These are phyloP conservation scores for Montifringilla adamsi DNA, from an alignment of 2,113 vertebrate species.

Conservation along the genomic window DNA sequence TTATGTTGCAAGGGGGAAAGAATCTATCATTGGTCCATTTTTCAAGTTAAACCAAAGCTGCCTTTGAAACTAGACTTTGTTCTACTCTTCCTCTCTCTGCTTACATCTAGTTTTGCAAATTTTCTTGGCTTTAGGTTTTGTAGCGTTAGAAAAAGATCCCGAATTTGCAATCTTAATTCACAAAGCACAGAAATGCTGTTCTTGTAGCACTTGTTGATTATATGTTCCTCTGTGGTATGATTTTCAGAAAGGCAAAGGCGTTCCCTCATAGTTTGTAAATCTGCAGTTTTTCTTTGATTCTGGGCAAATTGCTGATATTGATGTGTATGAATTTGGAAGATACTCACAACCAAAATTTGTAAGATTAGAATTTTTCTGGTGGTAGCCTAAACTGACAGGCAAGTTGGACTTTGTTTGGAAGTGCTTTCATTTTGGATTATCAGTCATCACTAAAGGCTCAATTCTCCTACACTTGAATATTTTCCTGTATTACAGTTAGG, in stretches of 20 bases:
- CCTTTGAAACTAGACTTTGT: not conserved
- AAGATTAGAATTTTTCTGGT: not conserved
- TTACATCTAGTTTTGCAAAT: not conserved
- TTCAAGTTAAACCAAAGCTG: not conserved
- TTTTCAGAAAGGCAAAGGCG: not conserved
- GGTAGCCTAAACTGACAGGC: not conserved
- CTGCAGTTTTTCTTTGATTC: not conserved
- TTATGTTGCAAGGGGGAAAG: not conserved
- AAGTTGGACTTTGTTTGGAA: not conserved
- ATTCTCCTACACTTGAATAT: not conserved
- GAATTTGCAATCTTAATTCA: not conserved
- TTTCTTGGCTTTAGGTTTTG: not conserved
- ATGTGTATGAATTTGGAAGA: not conserved
- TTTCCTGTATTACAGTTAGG: not conserved
- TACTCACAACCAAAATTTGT: not conserved
- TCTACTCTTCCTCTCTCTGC: not conserved
- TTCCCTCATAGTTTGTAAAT: not conserved
- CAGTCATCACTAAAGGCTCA: not conserved
- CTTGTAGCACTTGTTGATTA: not conserved
- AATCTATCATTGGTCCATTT: not conserved
- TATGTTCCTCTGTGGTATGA: not conserved
- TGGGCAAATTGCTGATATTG: not conserved
- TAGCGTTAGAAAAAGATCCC: not conserved
- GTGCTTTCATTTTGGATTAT: not conserved
- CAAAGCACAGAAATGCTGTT: not conserved